phyloP scores from a whole-genome alignment of 2,797 vertebrate species.

The Sebastes variabilis region DNA sequence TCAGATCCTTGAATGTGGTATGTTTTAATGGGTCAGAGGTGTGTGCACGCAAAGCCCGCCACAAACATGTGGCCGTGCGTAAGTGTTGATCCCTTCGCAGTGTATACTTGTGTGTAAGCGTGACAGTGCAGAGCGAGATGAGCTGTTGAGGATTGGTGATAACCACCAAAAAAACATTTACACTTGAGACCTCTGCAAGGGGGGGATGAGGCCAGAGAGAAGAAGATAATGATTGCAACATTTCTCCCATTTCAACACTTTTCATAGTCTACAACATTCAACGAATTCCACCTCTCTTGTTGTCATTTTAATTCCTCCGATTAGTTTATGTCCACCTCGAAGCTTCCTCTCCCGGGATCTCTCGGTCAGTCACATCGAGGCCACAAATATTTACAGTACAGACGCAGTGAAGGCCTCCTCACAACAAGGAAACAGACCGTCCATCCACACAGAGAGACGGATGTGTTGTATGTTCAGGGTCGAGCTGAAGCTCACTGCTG shows the following conservation, averaged over 20 bases:
- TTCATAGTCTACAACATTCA: conserved; percentile 19
- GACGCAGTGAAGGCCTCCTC: conserved; percentile 15
- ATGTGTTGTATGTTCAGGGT: conserved; percentile 9
- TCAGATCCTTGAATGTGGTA: conserved; percentile 26
- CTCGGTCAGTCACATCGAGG: conserved; percentile 40
- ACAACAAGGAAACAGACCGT: neutral
- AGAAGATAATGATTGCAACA: conserved; percentile 45
- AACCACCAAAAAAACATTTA: conserved; percentile 5
- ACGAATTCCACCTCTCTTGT: conserved; percentile 38
- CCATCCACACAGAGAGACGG: neutral
- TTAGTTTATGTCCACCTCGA: conserved; percentile 51
- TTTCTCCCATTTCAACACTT: conserved; percentile 29
- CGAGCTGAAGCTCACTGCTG: conserved; percentile 6
- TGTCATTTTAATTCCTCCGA: conserved; percentile 38
- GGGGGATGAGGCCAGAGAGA: neutral
- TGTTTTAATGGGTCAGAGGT: conserved; percentile 29
- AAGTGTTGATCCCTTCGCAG: neutral
- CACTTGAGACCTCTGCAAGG: neutral
- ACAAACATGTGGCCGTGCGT: neutral
- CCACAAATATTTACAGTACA: conserved; percentile 69
- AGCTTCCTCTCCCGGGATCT: conserved; percentile 39
- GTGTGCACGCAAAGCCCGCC: neutral
- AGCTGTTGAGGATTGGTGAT: conserved; percentile 4
- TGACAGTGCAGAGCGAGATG: conserved; percentile 13
- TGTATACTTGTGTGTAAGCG: neutral